These are phyloP conservation scores for Axinella damicornis DNA, from an alignment of 37 sponge, comb jelly and placozoan species.

Conservation along the genomic window DNA sequence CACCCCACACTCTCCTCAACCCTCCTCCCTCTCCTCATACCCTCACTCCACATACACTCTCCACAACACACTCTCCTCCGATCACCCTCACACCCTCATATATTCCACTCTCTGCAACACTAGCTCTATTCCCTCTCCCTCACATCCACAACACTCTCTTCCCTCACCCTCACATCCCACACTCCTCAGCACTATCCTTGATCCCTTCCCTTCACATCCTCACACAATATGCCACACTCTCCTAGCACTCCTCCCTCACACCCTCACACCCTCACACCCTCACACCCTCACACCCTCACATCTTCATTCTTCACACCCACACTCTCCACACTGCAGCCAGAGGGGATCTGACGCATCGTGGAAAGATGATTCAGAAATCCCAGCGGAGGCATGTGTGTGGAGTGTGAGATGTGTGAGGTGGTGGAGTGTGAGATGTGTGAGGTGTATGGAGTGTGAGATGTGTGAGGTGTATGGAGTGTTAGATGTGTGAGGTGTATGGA, in stretches of 20 bases:
- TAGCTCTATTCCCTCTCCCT: background rate
- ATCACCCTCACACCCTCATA: background rate
- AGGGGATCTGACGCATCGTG: slow-evolving; percentile 86
- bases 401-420: no score
- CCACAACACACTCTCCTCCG: background rate
- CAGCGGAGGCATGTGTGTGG: slow-evolving; percentile 42
- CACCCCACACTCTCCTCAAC: background rate
- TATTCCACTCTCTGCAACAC: no score
- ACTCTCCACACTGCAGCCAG: slow-evolving; percentile 18
- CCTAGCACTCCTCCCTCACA: background rate
- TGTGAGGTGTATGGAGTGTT: no score
- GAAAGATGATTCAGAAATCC: slow-evolving; percentile 70
- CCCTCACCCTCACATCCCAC: background rate
- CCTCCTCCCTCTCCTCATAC: background rate
- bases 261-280: background rate
- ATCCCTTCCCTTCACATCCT: background rate
- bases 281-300: background rate
- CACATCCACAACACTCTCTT: no score
- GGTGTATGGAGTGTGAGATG: no score
- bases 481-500: no score
- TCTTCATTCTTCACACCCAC: no score
- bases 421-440: no score
- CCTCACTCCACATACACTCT: background rate
- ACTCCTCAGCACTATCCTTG: background rate
- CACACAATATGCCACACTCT: background rate